These are phyloP conservation scores for Lates calcarifer DNA, from an alignment of 2,113 vertebrate species.

Conservation along the genomic window DNA sequence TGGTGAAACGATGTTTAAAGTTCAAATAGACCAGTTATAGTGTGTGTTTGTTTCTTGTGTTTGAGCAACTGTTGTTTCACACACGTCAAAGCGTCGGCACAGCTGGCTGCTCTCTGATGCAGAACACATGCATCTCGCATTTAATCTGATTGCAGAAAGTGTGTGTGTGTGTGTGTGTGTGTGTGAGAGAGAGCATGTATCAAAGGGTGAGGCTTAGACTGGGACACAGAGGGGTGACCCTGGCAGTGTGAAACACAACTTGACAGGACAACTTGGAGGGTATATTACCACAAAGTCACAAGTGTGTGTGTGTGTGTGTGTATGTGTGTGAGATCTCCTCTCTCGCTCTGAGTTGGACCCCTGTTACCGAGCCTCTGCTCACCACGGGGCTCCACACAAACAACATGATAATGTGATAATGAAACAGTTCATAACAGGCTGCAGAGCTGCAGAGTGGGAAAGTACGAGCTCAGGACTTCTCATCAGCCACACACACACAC, in stretches of 20 bases:
- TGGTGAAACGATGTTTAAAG: not conserved
- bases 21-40: not conserved
- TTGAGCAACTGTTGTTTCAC: not conserved
- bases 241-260: slow-evolving; percentile 66
- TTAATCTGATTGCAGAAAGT: slow-evolving; percentile 55
- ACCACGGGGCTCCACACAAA: slow-evolving; percentile 35
- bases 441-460: slow-evolving; percentile 57
- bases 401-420: slow-evolving; percentile 13
- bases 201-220: slow-evolving; percentile 46
- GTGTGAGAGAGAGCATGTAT: slow-evolving; percentile 25
- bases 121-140: slow-evolving; percentile 44
- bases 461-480: slow-evolving; percentile 36
- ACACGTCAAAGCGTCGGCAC: slow-evolving; percentile 17
- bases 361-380: slow-evolving; percentile 2
- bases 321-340: slow-evolving; percentile 2
- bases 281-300: slow-evolving; percentile 62
- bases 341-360: slow-evolving; percentile 8
- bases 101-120: slow-evolving; percentile 19
- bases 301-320: slow-evolving; percentile 23
- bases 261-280: slow-evolving; percentile 72
- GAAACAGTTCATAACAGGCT: slow-evolving; percentile 11
- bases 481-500: slow-evolving; percentile 37
- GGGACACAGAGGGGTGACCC: slow-evolving; percentile 47
- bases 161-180: slow-evolving; percentile 25
- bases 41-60: not conserved